phyloP scores from a whole-genome alignment of 2,797 vertebrate genomes.

The Sebastes flavidus region DNA sequence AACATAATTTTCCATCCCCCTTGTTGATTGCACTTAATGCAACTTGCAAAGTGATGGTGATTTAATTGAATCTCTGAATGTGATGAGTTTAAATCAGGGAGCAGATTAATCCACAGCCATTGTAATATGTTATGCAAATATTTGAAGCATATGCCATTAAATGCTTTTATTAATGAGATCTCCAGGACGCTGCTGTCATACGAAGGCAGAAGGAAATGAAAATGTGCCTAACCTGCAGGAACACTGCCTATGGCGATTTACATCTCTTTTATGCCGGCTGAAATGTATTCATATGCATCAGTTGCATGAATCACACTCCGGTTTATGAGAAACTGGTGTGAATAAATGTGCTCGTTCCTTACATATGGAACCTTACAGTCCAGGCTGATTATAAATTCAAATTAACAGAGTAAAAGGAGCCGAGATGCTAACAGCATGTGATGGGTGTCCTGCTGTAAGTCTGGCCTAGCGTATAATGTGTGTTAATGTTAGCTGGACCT shows the following conservation, averaged over 20 bases:
- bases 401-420: slow-evolving; percentile 50
- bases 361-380: neutral
- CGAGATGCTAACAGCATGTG: slow-evolving; percentile 65
- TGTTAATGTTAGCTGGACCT: slow-evolving; percentile 78
- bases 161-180: slow-evolving; percentile 51
- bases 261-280: slow-evolving; percentile 22
- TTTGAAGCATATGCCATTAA: slow-evolving; percentile 57
- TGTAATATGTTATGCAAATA: slow-evolving; percentile 73
- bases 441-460: slow-evolving; percentile 72
- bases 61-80: slow-evolving; percentile 74
- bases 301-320: neutral
- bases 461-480: slow-evolving; percentile 73
- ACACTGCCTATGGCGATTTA: slow-evolving; percentile 15
- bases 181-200: slow-evolving; percentile 5
- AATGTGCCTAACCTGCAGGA: slow-evolving; percentile 30
- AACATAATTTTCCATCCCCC: slow-evolving; percentile 67
- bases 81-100: slow-evolving; percentile 71
- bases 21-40: slow-evolving; percentile 72
- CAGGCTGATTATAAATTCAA: slow-evolving; percentile 55
- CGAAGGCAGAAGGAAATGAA: slow-evolving; percentile 2
- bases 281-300: slow-evolving; percentile 21
- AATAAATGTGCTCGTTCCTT: neutral
- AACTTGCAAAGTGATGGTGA: slow-evolving; percentile 66
- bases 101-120: slow-evolving; percentile 51
- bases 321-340: neutral